Evolutionary conservation across 2,888 invertebrate species (phyloP).

Genomic region (Diachrysia chrysitis): DNA sequence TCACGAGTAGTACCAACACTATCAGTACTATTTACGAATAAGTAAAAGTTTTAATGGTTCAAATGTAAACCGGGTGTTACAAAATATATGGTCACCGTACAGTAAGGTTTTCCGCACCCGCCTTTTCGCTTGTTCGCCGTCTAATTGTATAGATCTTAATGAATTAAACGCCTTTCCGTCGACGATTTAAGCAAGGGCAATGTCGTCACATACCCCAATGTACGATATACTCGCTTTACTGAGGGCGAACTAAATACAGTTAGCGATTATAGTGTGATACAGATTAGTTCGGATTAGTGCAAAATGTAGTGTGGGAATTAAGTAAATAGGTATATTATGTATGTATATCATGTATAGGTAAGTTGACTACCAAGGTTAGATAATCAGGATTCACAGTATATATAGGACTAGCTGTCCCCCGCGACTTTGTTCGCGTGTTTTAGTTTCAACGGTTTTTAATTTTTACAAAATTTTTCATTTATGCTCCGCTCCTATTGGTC

Average conservation of each 20-base stretch:
- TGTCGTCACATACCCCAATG: constrained; percentile 19
- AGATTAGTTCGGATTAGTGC: not conserved
- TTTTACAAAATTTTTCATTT: too few relatives aligned
- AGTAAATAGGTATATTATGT: not conserved
- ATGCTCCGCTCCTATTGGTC: too few relatives aligned
- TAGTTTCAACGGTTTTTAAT: too few relatives aligned
- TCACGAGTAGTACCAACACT: not conserved
- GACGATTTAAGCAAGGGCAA: constrained; percentile 40
- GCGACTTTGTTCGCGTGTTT: too few relatives aligned
- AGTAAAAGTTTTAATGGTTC: not conserved
- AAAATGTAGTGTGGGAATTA: not conserved
- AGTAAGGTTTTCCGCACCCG: constrained; percentile 58
- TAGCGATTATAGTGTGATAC: not conserved
- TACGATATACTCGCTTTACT: not conserved
- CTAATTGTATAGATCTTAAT: constrained; percentile 73
- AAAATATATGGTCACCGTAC: constrained; percentile 60
- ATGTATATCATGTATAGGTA: not conserved
- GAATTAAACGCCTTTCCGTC: constrained; percentile 69
- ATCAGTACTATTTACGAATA: not conserved
- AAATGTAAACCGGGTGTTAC: too few relatives aligned
- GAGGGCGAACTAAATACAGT: not conserved
- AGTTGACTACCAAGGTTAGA: not conserved
- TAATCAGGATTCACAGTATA: not conserved
- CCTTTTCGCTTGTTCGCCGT: constrained; percentile 59
- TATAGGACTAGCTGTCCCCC: too few relatives aligned